Evolutionary conservation across 1,140 invertebrate genomes (phyloP), one percentile per base, ranked within the genome.

Genomic region (Diorhabda sublineata): DNA sequence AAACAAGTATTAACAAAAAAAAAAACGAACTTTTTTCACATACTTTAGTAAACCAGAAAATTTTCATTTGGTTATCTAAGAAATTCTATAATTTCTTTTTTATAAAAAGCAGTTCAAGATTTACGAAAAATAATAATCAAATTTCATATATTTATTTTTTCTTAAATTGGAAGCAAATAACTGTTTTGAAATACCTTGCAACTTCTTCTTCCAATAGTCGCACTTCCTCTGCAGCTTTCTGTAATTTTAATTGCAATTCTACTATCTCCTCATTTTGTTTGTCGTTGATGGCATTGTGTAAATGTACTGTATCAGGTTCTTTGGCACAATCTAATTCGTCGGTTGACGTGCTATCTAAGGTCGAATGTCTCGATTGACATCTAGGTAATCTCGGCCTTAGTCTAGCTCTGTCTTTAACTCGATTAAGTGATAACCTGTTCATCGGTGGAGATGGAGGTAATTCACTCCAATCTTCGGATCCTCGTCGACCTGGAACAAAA

Each of bases 341-440:
- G 0, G 86, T 86, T 7, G 84, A 83, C 2, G 89, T 85, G 65
- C 87, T 89, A 73, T 90, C 89, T 9, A 89, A 77, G 0, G 88
- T 90, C 42, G 85, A 89, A 62, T 88, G 84, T 58, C 89, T 82
- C 0, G 89, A 90, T 42, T 88, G 87, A 75, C 86, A 87, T 77
- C 88, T 81, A 75, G 88, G 89, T 44, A 88, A 78, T 75, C 89
- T 89, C 62, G 77, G 83, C 76, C 84, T 80, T 81, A 85, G 85
- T 72, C 91, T 86, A 26, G 90, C 88, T 74, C 89, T 86, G 69
- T 91, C 91, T 83, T 93, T 93, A 1, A 92, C 91, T 77, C 90
- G 85, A 26, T 91, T 89, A 45, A 94, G 84, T 1, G 89, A 87
- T 3, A 89, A 90, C 66, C 90, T 85, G 65, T 86, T 87, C 87